phyloP scores from a whole-genome alignment of 2,888 invertebrate genomes.

The Drosophila subsilvestris region DNA sequence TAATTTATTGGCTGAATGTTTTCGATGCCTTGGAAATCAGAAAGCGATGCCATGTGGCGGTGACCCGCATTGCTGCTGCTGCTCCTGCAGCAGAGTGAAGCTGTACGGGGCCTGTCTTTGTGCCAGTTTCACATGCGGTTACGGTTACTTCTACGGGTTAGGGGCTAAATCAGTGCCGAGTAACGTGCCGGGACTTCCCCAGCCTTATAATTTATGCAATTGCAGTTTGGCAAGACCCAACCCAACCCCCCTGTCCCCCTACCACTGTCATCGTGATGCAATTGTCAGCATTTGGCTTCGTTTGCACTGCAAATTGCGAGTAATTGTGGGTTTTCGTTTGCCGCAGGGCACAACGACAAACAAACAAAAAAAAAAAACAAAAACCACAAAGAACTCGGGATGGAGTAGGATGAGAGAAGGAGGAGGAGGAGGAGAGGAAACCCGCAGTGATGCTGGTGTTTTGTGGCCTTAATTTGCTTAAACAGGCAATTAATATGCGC shows the following conservation, averaged over 20 bases:
- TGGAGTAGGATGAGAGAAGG: too few relatives aligned
- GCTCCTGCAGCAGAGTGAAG: background rate
- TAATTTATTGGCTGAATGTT: constrained; percentile 11
- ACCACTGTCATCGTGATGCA: constrained; percentile 31
- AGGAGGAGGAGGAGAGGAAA: constrained; percentile 2
- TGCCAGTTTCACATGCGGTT: background rate
- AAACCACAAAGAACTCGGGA: background rate
- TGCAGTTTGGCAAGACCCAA: constrained; percentile 42
- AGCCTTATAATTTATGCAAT: constrained; percentile 52
- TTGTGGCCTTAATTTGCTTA: constrained; percentile 68
- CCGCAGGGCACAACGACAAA: constrained; percentile 19
- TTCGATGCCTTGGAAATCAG: constrained; percentile 4
- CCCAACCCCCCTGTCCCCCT: constrained; percentile 10
- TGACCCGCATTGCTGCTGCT: background rate
- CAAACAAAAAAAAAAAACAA: constrained; percentile 11
- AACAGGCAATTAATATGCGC: constrained; percentile 75
- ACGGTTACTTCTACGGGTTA: constrained; percentile 10
- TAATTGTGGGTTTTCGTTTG: constrained; percentile 51
- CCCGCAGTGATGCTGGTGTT: constrained; percentile 40
- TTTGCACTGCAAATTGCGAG: constrained; percentile 50
- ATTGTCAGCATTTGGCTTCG: constrained; percentile 48
- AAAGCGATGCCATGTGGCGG: background rate
- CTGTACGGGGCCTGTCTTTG: background rate
- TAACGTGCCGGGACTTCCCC: background rate
- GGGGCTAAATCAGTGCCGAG: constrained; percentile 30